Evolutionary conservation across 1,140 invertebrate species (phyloP).

Genomic region (Brachionus paranguensis): DNA sequence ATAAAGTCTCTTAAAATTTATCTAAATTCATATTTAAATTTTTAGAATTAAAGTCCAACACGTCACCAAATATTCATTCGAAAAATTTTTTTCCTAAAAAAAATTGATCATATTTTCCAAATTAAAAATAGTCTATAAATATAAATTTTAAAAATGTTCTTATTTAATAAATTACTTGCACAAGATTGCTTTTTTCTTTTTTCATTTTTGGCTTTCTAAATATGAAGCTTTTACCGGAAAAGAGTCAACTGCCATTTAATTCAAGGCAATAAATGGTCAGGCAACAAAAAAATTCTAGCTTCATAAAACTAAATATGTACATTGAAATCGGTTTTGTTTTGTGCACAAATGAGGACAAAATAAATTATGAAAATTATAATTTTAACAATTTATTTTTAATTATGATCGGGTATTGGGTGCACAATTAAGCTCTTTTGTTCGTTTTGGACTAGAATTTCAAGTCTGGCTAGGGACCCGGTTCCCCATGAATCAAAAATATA

Average conservation of each 20-base stretch:
- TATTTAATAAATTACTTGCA: no score
- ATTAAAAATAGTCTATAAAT: neutral
- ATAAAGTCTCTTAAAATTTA: no score
- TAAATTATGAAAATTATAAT: neutral
- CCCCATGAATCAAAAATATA: neutral
- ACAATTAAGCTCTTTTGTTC: neutral
- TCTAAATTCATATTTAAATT: neutral
- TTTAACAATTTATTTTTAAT: neutral
- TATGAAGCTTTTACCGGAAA: neutral
- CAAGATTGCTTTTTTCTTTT: no score
- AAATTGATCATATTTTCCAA: neutral
- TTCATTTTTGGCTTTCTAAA: neutral
- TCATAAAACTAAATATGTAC: neutral
- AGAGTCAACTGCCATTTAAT: neutral
- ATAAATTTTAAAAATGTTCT: neutral
- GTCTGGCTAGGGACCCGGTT: neutral
- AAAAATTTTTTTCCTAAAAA: no score
- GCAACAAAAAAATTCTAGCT: neutral
- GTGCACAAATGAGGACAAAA: neutral
- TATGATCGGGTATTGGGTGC: neutral
- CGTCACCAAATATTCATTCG: neutral
- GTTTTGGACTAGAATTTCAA: neutral
- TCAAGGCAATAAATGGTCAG: neutral
- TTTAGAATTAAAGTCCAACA: neutral
- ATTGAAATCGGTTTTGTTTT: neutral